Evolutionary conservation across 2,888 invertebrate genomes (phyloP).

Genomic region (Electrophaes corylata): DNA sequence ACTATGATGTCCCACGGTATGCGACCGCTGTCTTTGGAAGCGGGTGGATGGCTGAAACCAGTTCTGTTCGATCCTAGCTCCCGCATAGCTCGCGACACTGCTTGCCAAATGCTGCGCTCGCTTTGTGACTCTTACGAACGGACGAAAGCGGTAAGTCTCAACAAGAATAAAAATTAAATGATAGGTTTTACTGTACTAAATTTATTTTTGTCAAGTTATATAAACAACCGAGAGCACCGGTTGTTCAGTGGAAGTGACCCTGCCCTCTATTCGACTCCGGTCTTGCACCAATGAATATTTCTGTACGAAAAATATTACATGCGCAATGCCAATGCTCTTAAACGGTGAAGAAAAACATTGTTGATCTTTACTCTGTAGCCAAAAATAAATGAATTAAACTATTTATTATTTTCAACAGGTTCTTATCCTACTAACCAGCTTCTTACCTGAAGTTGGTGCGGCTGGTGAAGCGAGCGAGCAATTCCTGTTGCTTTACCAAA

Average conservation of each 20-base stretch:
- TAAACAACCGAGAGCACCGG: too few species aligned
- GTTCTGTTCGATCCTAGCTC: slow-evolving; percentile 97
- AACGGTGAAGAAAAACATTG: too few species aligned
- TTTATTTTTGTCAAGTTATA: too few species aligned
- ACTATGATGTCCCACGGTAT: slow-evolving; percentile 78
- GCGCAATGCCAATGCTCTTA: too few species aligned
- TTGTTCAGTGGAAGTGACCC: too few species aligned
- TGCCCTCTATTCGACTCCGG: too few species aligned
- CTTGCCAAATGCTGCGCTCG: slow-evolving; percentile 94
- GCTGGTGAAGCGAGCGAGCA: slow-evolving; percentile 97
- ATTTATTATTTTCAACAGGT: slow-evolving; percentile 76
- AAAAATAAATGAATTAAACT: background rate
- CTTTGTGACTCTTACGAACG: slow-evolving; percentile 86
- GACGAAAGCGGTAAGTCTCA: slow-evolving; percentile 69
- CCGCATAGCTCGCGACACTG: slow-evolving; percentile 93
- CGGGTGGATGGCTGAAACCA: slow-evolving; percentile 94
- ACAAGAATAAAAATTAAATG: too few species aligned
- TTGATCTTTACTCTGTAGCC: too few species aligned
- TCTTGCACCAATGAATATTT: background rate
- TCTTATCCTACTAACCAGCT: slow-evolving; percentile 93
- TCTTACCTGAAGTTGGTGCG: slow-evolving; percentile 92
- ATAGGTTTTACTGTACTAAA: too few species aligned
- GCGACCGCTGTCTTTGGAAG: slow-evolving; percentile 85
- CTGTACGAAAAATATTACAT: background rate
- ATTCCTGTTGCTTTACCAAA: slow-evolving; percentile 90